Percentiles rank a stretch among this genome's conserved stretches.
Evolutionary conservation across 2,888 invertebrate species (phyloP).

Genomic region (Nomada goodeniana): DNA sequence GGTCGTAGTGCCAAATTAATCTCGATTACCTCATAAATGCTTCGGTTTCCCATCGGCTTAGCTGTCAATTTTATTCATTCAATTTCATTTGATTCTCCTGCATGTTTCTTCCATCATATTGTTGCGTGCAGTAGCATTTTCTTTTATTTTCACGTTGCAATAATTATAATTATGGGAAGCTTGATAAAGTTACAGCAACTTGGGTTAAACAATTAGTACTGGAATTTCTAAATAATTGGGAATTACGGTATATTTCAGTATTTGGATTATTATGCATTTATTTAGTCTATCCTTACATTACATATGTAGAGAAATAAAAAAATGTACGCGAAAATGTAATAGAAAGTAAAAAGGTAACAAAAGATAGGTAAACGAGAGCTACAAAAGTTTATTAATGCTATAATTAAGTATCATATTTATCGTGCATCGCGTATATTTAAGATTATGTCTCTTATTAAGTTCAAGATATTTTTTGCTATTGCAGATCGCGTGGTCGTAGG

Average conservation of each 20-base stretch:
- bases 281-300: constrained; percentile 23
- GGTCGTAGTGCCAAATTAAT: too few relatives aligned
- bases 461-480: constrained; percentile 57
- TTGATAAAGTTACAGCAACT: too few relatives aligned
- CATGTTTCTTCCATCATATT: too few relatives aligned
- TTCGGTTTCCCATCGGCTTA: too few relatives aligned
- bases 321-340: not conserved
- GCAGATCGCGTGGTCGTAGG: constrained; percentile 53
- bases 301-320: not conserved
- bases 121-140: too few relatives aligned
- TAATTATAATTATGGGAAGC: too few relatives aligned
- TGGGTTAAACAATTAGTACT: too few relatives aligned
- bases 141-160: too few relatives aligned
- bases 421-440: not conserved
- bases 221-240: not conserved
- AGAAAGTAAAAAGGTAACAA: constrained; percentile 26
- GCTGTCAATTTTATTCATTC: too few relatives aligned
- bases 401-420: not conserved
- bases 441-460: constrained; percentile 63
- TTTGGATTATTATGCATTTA: not conserved
- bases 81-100: too few relatives aligned
- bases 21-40: too few relatives aligned
- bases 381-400: not conserved
- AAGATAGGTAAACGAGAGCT: not conserved
- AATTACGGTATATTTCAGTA: not conserved